Evolutionary conservation across 1,140 invertebrate genomes (phyloP).

Genomic region (Calephelis nemesis): DNA sequence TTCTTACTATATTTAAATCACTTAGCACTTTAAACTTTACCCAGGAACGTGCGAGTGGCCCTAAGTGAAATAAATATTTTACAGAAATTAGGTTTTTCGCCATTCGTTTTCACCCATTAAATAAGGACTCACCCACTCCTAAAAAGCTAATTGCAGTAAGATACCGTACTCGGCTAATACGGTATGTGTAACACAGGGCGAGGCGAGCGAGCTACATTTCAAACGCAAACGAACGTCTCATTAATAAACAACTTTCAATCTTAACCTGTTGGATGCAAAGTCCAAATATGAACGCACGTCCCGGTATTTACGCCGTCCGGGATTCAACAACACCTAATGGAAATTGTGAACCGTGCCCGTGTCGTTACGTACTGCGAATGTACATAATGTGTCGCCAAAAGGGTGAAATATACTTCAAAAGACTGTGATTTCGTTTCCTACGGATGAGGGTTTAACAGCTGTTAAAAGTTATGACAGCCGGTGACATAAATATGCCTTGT

Average conservation of each 20-base stretch:
- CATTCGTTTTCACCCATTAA: constrained; percentile 25
- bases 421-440: constrained; percentile 65
- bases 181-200: constrained; percentile 72
- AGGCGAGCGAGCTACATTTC: constrained; percentile 35
- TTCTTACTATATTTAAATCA: too few species aligned
- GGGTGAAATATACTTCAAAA: constrained; percentile 75
- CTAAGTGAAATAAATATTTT: too few species aligned
- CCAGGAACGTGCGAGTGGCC: too few species aligned
- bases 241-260: constrained; percentile 29
- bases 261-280: constrained; percentile 35
- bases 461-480: constrained; percentile 55
- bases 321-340: constrained; percentile 57
- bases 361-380: constrained; percentile 74
- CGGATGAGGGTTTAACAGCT: constrained; percentile 54
- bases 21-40: too few species aligned
- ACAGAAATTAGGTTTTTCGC: too few species aligned
- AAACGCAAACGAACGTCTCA: constrained; percentile 39
- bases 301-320: constrained; percentile 50
- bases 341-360: constrained; percentile 74
- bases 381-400: constrained; percentile 77
- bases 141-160: constrained; percentile 75
- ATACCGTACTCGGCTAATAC: constrained; percentile 74
- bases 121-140: constrained; percentile 45
- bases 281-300: constrained; percentile 35
- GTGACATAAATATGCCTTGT: constrained; percentile 19